Evolutionary conservation across 2,888 invertebrate genomes (phyloP).

Genomic region (Caenorhabditis wallacei): DNA sequence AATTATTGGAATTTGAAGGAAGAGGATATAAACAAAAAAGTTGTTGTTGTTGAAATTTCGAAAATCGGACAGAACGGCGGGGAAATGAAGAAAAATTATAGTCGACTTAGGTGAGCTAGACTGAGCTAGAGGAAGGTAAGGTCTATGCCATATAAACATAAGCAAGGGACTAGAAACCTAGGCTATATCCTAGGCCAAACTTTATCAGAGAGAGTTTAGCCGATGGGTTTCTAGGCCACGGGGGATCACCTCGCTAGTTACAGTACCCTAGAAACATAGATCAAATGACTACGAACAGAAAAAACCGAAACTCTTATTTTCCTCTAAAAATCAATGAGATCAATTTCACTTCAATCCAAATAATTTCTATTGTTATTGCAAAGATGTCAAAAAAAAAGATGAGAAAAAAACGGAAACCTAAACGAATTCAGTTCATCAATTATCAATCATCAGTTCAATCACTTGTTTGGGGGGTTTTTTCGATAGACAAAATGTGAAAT

Average conservation of each 20-base stretch:
- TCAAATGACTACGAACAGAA: too few species aligned
- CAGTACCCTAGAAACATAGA: too few species aligned
- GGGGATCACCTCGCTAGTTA: too few species aligned
- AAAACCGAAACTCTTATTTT: too few species aligned
- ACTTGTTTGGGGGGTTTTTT: conserved; percentile 47
- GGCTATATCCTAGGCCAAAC: too few species aligned
- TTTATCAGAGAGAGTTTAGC: too few species aligned
- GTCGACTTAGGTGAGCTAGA: not conserved
- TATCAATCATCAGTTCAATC: conserved; percentile 38
- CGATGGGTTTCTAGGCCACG: too few species aligned
- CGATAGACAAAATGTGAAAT: conserved; percentile 19
- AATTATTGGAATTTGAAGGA: not conserved
- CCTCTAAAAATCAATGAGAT: not conserved
- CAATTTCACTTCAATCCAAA: not conserved
- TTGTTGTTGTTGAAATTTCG: not conserved
- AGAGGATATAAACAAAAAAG: not conserved
- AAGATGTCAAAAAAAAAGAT: not conserved
- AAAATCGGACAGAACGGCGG: too few species aligned
- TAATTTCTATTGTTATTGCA: not conserved
- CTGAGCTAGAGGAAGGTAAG: too few species aligned
- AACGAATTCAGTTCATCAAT: conserved; percentile 40
- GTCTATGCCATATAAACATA: too few species aligned
- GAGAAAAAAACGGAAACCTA: not conserved
- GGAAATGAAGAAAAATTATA: not conserved
- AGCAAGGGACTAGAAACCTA: too few species aligned